phyloP scores from a whole-genome alignment of 2,797 vertebrate species.

The Amniataba percoides region DNA sequence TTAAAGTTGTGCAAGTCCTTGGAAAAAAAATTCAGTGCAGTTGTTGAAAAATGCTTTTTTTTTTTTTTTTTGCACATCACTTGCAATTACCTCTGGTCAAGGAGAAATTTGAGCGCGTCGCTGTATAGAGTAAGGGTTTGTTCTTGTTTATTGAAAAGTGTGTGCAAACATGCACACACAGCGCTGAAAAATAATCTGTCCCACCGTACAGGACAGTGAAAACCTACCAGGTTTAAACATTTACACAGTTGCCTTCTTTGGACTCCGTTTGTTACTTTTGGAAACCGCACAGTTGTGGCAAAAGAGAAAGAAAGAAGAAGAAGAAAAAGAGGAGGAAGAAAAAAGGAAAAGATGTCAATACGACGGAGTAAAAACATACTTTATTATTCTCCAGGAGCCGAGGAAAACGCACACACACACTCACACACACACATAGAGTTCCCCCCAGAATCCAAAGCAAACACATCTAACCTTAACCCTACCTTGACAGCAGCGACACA shows the following conservation, averaged over 20 bases:
- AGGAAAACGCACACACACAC: conserved; percentile 27
- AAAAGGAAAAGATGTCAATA: conserved; percentile 53
- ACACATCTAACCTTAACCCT: conserved; percentile 62
- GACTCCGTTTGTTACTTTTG: conserved; percentile 72
- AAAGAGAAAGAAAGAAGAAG: conserved; percentile 48
- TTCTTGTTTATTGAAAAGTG: conserved; percentile 29
- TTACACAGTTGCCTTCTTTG: conserved; percentile 62
- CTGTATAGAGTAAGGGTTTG: background rate
- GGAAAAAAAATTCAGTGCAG: conserved; percentile 39
- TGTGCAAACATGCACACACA: conserved; percentile 13
- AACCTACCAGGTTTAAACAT: conserved; percentile 59
- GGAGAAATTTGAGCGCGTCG: conserved; percentile 4
- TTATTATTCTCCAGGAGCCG: conserved; percentile 69
- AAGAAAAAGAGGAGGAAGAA: conserved; percentile 35
- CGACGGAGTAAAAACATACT: conserved; percentile 69
- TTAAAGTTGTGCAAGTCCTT: conserved; percentile 62
- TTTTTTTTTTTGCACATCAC: background rate
- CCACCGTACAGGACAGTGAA: conserved; percentile 3
- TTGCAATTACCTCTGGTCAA: conserved; percentile 35
- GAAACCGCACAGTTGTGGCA: conserved; percentile 60
- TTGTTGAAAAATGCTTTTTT: conserved; percentile 14
- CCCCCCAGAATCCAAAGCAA: conserved; percentile 67
- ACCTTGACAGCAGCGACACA: conserved; percentile 52
- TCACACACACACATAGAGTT: conserved; percentile 29
- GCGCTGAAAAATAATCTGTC: conserved; percentile 13